phyloP scores from a whole-genome alignment of 37 sponge, comb jelly and placozoan species.

The Halichondria panicea region DNA sequence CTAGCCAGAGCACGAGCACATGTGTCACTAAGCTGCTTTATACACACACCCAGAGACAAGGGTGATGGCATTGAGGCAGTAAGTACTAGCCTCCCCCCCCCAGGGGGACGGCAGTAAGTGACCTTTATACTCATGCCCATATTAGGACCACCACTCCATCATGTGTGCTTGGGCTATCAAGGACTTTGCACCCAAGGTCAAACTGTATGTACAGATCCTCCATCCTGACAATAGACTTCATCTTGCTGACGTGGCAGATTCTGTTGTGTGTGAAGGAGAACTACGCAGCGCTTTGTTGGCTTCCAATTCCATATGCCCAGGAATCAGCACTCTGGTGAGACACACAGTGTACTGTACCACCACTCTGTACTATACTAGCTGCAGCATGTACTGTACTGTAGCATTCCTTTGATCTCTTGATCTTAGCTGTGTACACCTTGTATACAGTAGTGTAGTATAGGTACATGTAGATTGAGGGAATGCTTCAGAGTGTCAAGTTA shows the following conservation, averaged over 20 bases:
- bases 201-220: conserved; percentile 72
- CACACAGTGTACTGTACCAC: no score
- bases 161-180: conserved; percentile 72
- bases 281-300: conserved; percentile 71
- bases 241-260: conserved; percentile 48
- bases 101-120: no score
- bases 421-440: no score
- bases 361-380: no score
- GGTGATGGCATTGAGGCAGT: conserved; percentile 54
- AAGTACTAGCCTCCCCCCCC: conserved; percentile 7
- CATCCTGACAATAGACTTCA: conserved; percentile 61
- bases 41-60: conserved; percentile 34
- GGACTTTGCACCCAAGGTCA: conserved; percentile 54
- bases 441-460: no score
- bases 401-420: no score
- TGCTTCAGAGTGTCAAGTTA: no score
- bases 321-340: conserved; percentile 56
- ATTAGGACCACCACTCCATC: conserved; percentile 74
- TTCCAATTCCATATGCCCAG: conserved; percentile 65
- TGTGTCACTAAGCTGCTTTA: conserved; percentile 65
- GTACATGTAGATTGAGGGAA: no score
- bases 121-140: no score
- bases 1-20: conserved; percentile 52
- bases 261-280: conserved; percentile 72
- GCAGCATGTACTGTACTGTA: no score